These are phyloP conservation scores for human DNA, from an alignment of 2,113 vertebrate species.

Conservation along the genomic window GRCh38 chr14:56502001-56502500, in stretches of 20 bases:
- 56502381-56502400: not conserved
- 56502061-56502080: conserved; percentile 85
- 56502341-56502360: not conserved
- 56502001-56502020: conserved; percentile 91
- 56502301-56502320: not conserved
- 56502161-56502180: conserved; percentile 58
- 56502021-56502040: conserved; percentile 88
- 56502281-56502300: not conserved
- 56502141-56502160: not conserved
- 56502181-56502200: conserved; percentile 76
- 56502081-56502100: conserved; percentile 83
- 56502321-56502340: not conserved
- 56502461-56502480: not conserved
- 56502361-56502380: not conserved
- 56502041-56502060: conserved; percentile 85
- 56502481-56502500: not conserved
- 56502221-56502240: conserved; percentile 76
- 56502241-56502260: not conserved
- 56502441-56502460: not conserved
- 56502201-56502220: conserved; percentile 73
- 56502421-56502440: not conserved
- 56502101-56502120: conserved; percentile 31
- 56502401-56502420: not conserved
- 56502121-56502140: too few relatives aligned
- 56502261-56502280: not conserved